Evolutionary conservation across 2,113 vertebrate species (phyloP), one percentile per base, ranked within the genome.

Genomic region (Crypturellus undulatus): DNA sequence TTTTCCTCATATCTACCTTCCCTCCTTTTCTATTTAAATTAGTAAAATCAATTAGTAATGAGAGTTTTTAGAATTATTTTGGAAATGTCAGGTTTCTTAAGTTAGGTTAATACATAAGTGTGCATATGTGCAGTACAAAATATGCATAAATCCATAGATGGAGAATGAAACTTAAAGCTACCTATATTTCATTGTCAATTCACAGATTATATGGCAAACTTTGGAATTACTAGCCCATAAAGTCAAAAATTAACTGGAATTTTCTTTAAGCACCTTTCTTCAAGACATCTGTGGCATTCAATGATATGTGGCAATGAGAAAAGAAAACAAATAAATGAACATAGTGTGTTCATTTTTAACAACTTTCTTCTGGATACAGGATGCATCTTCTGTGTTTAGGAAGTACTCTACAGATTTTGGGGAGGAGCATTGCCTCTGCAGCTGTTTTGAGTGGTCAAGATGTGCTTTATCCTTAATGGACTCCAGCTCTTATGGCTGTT

Each of bases 401-500:
- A 90, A 91, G 70, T 88, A 92, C 68, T 89, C 64, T 47, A 70
- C 56, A 89, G 84, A 94, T 90, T 92, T 82, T 84, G 34, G 63
- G 54, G 45, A 73, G 64, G 45, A 51, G 65, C 21, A 8, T 73
- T 67, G 13, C 70, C 79, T 96, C 75, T 93, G 82, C 83, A 93
- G 58, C 68, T 93, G 30, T 86, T 90, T 93, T 64, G 19, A 91
- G 82, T 87, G 90, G 51, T 91, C 88, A 67, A 79, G 79, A 72
- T 91, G 56, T 77, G 84, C 94, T 96, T 95, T 75, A 94, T 93
- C 91, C 16, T 79, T 92, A 62, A 93, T 93, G 40, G 56, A 58
- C 69, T 84, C 80, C 77, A 56, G 72, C 15, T 71, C 64, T 60
- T 47, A 58, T 1, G 10, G 47, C 64, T 80, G 90, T 85, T 95